Conservation (phyloP, 2,888 invertebrate genomes). For the Dusona sp. region DNA sequence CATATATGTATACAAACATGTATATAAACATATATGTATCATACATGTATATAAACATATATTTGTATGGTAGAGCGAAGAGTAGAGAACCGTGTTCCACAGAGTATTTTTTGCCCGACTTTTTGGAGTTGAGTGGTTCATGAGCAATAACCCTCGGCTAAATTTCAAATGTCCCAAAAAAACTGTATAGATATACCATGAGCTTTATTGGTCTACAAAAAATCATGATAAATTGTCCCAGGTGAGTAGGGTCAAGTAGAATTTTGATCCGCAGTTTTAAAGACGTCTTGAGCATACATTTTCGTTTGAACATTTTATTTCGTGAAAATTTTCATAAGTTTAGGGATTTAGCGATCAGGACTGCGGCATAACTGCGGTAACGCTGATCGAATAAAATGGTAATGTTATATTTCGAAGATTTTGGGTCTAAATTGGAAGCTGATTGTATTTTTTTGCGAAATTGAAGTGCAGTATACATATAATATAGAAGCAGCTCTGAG, state of each 20-base stretch:
- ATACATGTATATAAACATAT: background rate
- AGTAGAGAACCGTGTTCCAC: conserved; percentile 56
- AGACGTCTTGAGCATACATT: background rate
- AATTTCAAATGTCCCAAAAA: conserved; percentile 33
- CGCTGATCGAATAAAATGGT: background rate
- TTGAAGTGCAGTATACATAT: no score
- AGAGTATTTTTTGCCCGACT: conserved; percentile 12
- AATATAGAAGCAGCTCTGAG: no score
- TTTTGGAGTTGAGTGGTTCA: conserved; percentile 30
- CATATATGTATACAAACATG: background rate
- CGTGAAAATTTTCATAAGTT: background rate
- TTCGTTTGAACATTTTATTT: background rate
- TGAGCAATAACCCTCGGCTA: conserved; percentile 39
- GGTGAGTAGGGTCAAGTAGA: conserved; percentile 18
- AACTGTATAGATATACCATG: background rate
- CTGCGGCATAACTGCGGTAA: no score
- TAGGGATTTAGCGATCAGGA: no score
- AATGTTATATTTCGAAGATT: background rate
- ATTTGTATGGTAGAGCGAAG: conserved; percentile 4
- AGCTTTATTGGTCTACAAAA: background rate
- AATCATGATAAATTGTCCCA: conserved; percentile 25
- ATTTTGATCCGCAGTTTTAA: background rate
- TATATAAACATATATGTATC: background rate
- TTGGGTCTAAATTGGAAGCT: background rate
- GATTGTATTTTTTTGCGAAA: no score